A percentile compares a stretch with the other conserved stretches of the same genome.
Conservation (phyloP, 1,140 invertebrate species). For the Trichogramma pretiosum region DNA sequence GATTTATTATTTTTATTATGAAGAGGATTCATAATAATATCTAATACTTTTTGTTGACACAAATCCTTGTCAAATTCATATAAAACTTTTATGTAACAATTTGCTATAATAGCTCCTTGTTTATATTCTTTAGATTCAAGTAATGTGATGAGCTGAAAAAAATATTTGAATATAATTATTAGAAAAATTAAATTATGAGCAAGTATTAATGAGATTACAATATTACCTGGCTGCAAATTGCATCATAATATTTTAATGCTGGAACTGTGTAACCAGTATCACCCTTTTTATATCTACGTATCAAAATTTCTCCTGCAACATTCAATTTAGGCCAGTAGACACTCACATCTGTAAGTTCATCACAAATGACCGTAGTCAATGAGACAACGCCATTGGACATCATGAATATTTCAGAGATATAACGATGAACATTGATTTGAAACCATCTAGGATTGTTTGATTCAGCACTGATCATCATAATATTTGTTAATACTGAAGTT, state of each 20-base stretch:
- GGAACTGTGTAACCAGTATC: conserved; percentile 47
- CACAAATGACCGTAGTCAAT: conserved; percentile 54
- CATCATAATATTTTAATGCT: conserved; percentile 44
- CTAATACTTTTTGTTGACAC: conserved; percentile 38
- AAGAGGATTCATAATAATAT: conserved; percentile 39
- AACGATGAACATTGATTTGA: conserved; percentile 49
- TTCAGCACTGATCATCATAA: conserved; percentile 57
- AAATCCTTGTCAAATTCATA: conserved; percentile 43
- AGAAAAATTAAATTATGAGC: background rate
- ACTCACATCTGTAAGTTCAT: conserved; percentile 48
- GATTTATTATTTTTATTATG: conserved; percentile 1
- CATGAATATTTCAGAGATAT: conserved; percentile 51
- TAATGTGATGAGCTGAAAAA: conserved; percentile 37
- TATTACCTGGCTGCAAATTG: conserved; percentile 36
- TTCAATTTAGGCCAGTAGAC: conserved; percentile 59
- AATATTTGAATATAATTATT: background rate
- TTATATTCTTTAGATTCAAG: conserved; percentile 39
- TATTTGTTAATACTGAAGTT: conserved; percentile 56
- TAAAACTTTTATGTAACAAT: conserved; percentile 47
- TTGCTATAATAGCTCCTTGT: conserved; percentile 44
- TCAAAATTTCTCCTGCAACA: conserved; percentile 55
- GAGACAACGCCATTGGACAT: conserved; percentile 52
- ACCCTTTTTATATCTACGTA: too few species aligned
- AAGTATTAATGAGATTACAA: too few species aligned
- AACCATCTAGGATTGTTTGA: conserved; percentile 55